Base-by-base conservation (phyloP, 2,113 vertebrate species). In the Marcusenius ussheri region DNA sequence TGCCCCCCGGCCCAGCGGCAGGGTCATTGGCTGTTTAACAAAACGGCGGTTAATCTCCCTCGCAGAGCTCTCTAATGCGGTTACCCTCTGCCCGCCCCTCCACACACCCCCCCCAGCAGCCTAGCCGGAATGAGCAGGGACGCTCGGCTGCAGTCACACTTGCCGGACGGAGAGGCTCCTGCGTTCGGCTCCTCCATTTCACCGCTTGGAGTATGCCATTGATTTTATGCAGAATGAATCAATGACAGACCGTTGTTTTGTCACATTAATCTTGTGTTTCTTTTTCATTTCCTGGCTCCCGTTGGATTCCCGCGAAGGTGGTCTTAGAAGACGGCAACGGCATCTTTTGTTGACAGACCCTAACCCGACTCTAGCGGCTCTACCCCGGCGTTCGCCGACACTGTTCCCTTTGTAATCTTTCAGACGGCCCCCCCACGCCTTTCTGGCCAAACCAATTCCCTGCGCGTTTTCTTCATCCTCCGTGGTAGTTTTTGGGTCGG, bases 1-100 rank as follows among this genome's bases (percentile, higher is more conserved):
- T 0, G n/a, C n/a, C 84, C 84, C 85, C 49, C 10, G 1, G 24
- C 24, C n/a, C 42, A 87, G 46, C 49, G 85, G 46, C 49, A 51
- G 85, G 24, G 46, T 49, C 49, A 35, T 51, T 87, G 85, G 85
- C 46, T 87, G 42, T 35, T 87, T 87, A 49, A 87, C 46, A 51
- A 51, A 87, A 87, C 46, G 85, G n/a, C 47, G 45, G 35, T 19
- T 90, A 83, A 90, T 84, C 19, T 90, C 45, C 31, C 49, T 86
- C 51, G 39, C 35, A 83, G 80, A 90, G 89, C 89, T 5, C 8
- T n/a, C 24, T 53, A 87, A 87, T 51, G 46, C 49, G 49, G 85
- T 87, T 35, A 87, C 49, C 21, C 46, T 7, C 3, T 21, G 9
- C 46, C 1, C 15, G 3, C 39, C 3, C 39, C 39, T 0, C 15